phyloP scores from a whole-genome alignment of 1,140 invertebrate species.

The Aradophagus sp. region DNA sequence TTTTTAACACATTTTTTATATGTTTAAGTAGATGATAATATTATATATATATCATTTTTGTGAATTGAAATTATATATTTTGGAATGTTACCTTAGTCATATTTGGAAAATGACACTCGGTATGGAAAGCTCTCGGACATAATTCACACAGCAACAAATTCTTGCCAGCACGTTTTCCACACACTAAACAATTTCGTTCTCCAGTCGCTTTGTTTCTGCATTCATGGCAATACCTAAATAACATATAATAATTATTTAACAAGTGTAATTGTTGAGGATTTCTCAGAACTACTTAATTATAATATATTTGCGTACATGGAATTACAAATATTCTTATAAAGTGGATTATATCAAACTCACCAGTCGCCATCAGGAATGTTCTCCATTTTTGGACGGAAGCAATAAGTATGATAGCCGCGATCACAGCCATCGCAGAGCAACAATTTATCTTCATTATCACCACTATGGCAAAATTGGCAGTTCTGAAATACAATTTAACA shows the following conservation, averaged over 20 bases:
- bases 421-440: constrained; percentile 97
- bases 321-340: too few relatives aligned
- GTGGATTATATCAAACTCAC: too few relatives aligned
- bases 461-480: constrained; percentile 96
- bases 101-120: constrained; percentile 92
- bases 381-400: constrained; percentile 97
- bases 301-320: too few relatives aligned
- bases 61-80: too few relatives aligned
- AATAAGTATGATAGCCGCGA: constrained; percentile 98
- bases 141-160: constrained; percentile 89
- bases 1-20: too few relatives aligned
- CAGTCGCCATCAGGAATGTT: constrained; percentile 96
- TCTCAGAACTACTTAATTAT: too few relatives aligned
- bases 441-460: constrained; percentile 96
- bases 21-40: too few relatives aligned
- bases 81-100: constrained; percentile 81
- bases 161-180: constrained; percentile 86
- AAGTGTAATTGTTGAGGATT: too few relatives aligned
- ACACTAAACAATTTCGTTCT: constrained; percentile 90
- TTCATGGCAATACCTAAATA: constrained; percentile 91
- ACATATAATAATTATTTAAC: constrained; percentile 10
- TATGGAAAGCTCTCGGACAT: constrained; percentile 93
- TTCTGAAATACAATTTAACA: constrained; percentile 81
- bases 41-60: too few relatives aligned
- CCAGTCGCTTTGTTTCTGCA: constrained; percentile 97